Evolutionary conservation across 2,797 vertebrate species (phyloP), one percentile per base, ranked within the genome.

Genomic region (Periophthalmus magnuspinnatus): DNA sequence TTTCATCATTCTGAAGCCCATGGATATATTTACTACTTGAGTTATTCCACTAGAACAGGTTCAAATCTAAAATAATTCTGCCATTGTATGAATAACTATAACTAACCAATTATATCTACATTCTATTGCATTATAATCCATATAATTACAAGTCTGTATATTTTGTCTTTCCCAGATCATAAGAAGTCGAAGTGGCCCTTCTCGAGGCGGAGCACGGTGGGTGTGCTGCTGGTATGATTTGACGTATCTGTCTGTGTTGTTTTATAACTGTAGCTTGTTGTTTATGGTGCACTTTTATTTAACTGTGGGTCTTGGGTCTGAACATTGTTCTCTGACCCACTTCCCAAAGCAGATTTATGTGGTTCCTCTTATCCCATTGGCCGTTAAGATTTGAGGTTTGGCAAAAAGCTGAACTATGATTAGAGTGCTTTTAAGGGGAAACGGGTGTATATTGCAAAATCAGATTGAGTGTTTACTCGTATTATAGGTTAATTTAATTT

Each of bases 121-220:
- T 10, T 59, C 13, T 2, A 33, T 34, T 6, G 17, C 32, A 7
- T 38, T 13, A 3, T 41, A 13, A 38, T 33, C 57, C 65, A 22
- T 45, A 63, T 64, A 56, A 75, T 67, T 17, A 5, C 4, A 34
- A 6, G 70, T 55, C 1, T 58, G 17, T 17, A 1, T 60, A 17
- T 63, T 41, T 0, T 76, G 24, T 73, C 78, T 75, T 68, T 72
- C 57, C 59, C 83, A 97, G 95, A 96, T 82, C 92, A 93, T n/a
- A 97, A 96, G 93, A 97, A 97, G 78, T 86, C 91, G 68, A 95
- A 95, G 89, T 96, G 95, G 95, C 95, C 94, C 32, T 97, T 97
- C 83, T 91, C 90, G 33, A 94, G 89, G 73, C 95, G 92, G 79
- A 91, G 86, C 87, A 85, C 88, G 55, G 95, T 96, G 85, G 89